These are phyloP conservation scores for Spea hammondii DNA, from an alignment of 2,797 vertebrate species.

Conservation along the genomic window DNA sequence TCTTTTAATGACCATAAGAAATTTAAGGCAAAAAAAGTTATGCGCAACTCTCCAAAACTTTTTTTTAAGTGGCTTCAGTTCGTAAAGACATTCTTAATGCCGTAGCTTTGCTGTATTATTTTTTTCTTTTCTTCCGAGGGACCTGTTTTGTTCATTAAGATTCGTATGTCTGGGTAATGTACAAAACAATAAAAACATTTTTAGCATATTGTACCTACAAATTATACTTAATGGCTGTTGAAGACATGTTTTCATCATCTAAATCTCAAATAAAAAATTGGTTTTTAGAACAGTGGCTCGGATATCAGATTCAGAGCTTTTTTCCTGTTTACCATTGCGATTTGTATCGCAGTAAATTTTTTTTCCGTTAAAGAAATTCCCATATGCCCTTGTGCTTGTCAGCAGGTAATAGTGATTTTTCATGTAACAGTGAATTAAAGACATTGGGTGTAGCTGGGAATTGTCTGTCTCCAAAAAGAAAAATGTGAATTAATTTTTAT, in stretches of 20 bases:
- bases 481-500: background rate
- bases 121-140: too few relatives aligned
- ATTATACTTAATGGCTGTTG: background rate
- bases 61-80: too few relatives aligned
- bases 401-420: background rate
- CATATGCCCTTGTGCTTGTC: background rate
- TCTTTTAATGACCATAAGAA: too few relatives aligned
- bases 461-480: background rate
- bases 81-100: too few relatives aligned
- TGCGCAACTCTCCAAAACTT: too few relatives aligned
- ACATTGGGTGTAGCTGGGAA: background rate
- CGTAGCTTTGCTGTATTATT: too few relatives aligned
- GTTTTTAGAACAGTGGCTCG: constrained; percentile 8
- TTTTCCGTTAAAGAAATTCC: background rate
- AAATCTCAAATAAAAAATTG: background rate
- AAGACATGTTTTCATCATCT: background rate
- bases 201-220: too few relatives aligned
- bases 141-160: background rate
- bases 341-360: constrained; percentile 2
- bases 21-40: too few relatives aligned
- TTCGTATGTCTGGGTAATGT: background rate
- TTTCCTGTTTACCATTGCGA: constrained; percentile 14
- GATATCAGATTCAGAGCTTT: background rate
- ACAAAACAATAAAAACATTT: background rate
- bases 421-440: background rate